These are phyloP conservation scores for Rhea pennata DNA, from an alignment of 2,113 vertebrate genomes.

Conservation along the genomic window DNA sequence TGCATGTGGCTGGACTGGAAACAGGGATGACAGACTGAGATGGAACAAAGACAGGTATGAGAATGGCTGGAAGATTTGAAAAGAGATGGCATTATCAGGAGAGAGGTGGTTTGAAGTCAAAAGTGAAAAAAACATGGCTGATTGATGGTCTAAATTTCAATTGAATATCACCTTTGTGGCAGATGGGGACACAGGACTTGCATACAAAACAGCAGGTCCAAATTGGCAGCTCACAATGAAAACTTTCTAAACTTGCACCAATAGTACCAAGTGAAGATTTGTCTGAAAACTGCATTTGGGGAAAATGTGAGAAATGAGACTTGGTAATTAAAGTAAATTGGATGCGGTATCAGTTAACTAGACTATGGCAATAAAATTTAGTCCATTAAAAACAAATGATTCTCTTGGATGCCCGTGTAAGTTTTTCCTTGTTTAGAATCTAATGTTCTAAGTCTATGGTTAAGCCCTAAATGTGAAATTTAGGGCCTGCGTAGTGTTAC, in stretches of 20 bases:
- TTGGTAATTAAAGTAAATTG: neutral
- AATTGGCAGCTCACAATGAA: neutral
- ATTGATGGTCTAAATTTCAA: neutral
- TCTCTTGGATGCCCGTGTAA: neutral
- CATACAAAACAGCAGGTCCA: neutral
- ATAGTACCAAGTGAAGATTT: neutral
- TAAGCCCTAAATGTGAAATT: neutral
- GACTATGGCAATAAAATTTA: neutral
- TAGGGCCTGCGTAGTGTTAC: neutral
- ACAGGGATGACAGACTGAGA: neutral
- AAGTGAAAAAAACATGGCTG: neutral
- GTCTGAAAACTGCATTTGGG: neutral
- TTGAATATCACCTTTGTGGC: fast-evolving
- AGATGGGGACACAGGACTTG: neutral
- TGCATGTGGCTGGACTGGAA: neutral
- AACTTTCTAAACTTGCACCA: neutral
- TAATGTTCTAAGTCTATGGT: neutral
- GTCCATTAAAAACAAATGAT: neutral
- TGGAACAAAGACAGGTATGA: slow-evolving; percentile 7
- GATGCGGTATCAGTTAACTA: neutral
- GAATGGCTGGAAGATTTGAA: neutral
- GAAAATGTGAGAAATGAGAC: neutral
- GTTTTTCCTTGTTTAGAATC: neutral
- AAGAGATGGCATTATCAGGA: neutral
- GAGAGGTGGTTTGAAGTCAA: neutral